Evolutionary conservation across 1,140 invertebrate genomes (phyloP).

Genomic region (Lordiphosa mommai): DNA sequence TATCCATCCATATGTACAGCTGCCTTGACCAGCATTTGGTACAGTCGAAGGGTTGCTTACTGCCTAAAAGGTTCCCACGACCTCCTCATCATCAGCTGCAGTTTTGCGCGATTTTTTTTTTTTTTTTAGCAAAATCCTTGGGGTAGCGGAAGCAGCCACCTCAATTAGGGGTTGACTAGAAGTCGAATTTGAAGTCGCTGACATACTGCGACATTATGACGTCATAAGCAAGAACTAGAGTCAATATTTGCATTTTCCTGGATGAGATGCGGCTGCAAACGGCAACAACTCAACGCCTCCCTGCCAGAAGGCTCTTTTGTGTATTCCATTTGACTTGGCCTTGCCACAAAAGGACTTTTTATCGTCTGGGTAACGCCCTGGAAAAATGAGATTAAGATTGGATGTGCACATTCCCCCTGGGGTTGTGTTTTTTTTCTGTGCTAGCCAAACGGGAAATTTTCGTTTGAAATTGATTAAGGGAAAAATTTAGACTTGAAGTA

Average conservation of each 20-base stretch:
- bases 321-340: slow-evolving; percentile 51
- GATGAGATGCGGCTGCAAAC: slow-evolving; percentile 2
- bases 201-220: slow-evolving; percentile 68
- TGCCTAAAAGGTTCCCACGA: slow-evolving; percentile 47
- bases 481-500: no score
- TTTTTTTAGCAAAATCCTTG: slow-evolving; percentile 43
- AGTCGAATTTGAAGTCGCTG: slow-evolving; percentile 32
- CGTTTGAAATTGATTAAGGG: no score
- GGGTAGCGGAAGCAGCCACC: slow-evolving; percentile 35
- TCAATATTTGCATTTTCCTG: slow-evolving; percentile 53
- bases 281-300: slow-evolving; percentile 54
- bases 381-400: not conserved
- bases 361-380: slow-evolving; percentile 48
- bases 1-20: slow-evolving; percentile 14
- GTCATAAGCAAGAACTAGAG: slow-evolving; percentile 37
- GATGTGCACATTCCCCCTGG: no score
- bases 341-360: slow-evolving; percentile 49
- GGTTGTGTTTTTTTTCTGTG: no score
- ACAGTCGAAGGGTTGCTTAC: slow-evolving; percentile 62
- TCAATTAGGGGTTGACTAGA: slow-evolving; percentile 61
- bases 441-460: no score
- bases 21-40: slow-evolving; percentile 30
- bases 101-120: slow-evolving; percentile 62
- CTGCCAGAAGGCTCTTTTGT: slow-evolving; percentile 24
- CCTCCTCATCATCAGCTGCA: slow-evolving; percentile 55